Base-by-base conservation (phyloP, 2,888 invertebrate species). In the Hylaea fasciaria region DNA sequence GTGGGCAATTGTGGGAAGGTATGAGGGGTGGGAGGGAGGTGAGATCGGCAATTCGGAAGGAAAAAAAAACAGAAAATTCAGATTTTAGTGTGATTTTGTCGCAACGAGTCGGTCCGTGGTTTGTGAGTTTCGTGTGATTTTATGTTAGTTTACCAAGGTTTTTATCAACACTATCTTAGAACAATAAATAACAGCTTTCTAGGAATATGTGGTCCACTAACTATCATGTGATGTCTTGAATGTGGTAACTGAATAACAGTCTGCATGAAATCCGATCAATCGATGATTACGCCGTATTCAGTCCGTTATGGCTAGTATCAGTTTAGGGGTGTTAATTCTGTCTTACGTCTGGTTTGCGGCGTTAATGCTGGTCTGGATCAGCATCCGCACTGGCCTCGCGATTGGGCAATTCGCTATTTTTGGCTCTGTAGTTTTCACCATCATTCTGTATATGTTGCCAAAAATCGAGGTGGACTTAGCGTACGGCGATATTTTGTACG, bases 261-360 rank as follows among this genome's bases (percentile, higher is more conserved):
- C 56, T 83, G 81, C 75, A 83, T 81, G 80, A 59, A 60, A 45
- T 51, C 58, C 51, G 48, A 57, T 60, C 62, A 47, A 57, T 66
- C 72, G 66, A 75, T 69, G 68, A 71, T 69, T 70, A 70, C 66
- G 65, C 58, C 65, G 57, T 66, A 64, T 55, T 64, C 56, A 62
- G 66, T 65, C 69, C 69, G 65, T 62, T 70, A 91, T 91, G 90
- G 76, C 79, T 82, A 82, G 77, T 92, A 86, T 95, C 73, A 95
- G 95, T 76, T 86, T 94, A 66, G 95, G 95, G 70, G 90, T 95
- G 63, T 94, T 95, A 80, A 88, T 95, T 71, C 83, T 96, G 74
- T 89, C 94, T 64, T 84, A 93, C 59, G 80, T 95, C 70, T 96
- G 96, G 95, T 90, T 94, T 68, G 73, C 93, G 58, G 94, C 95